Evolutionary conservation across 2,113 vertebrate species (phyloP), one percentile per base, ranked within the genome.

Genomic region (Hydropotes inermis): DNA sequence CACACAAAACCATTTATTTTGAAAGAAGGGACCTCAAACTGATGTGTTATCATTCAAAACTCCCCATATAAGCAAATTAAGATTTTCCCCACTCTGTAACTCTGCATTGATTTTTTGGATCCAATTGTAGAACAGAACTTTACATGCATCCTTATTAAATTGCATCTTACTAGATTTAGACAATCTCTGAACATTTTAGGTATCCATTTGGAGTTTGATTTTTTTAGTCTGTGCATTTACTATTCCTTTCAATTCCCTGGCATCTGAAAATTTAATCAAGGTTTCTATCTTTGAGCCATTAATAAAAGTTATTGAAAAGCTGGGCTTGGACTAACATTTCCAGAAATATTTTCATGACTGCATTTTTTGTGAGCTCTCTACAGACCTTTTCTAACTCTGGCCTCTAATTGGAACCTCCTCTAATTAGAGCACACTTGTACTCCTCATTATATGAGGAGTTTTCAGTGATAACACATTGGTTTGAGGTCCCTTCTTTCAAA

Each of bases 181-280:
- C 61, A 23, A 39, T 94, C 39, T 88, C 91, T 57, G 67, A 91
- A 85, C 89, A 64, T 74, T 95, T 95, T 81, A 82, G 28, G 52
- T 84, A 90, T 84, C 11, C 89, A 61, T 85, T 96, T 94, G 43
- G 86, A 91, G 88, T 93, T 61, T 84, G 28, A 30, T 74, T 94
- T 82, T 55, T 79, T 19, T 16, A 64, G 81, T 36, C 81, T 81
- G 3, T 86, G 5, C 45, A 39, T 81, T 45, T 52, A 88, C 94
- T 85, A 76, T 88, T 50, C 27, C 39, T 93, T 93, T 85, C 58
- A 95, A 45, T 17, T 88, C 33, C 84, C 82, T 45, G 19, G 47
- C 52, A 82, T 36, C 94, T 91, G 78, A 23, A 91, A 58, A 81
- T 54, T 39, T 87, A 85, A 96, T 36, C n/a, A 85, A 39, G 1